Evolutionary conservation across 1,140 invertebrate genomes (phyloP).

Genomic region (Bicyclus anynana): DNA sequence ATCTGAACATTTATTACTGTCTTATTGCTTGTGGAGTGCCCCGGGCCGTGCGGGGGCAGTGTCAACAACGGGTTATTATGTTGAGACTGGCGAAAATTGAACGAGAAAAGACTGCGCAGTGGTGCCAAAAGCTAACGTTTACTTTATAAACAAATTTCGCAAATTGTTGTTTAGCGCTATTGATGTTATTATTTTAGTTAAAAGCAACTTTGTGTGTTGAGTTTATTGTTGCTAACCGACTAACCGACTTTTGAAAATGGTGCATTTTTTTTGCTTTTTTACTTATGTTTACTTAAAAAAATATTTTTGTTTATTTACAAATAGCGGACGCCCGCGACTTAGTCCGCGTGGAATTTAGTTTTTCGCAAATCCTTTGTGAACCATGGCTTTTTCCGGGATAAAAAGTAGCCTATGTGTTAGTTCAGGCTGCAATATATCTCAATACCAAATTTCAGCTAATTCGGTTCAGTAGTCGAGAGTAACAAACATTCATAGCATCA

Average conservation of each 20-base stretch:
- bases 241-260: background rate
- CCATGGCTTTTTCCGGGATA: too few species aligned
- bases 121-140: conserved; percentile 40
- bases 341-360: too few species aligned
- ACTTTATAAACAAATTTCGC: conserved; percentile 8
- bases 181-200: conserved; percentile 5
- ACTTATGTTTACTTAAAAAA: too few species aligned
- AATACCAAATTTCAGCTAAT: too few species aligned
- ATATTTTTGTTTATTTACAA: too few species aligned
- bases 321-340: too few species aligned
- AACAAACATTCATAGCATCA: too few species aligned
- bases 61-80: conserved; percentile 74
- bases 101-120: conserved; percentile 57
- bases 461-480: too few species aligned
- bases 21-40: conserved; percentile 71
- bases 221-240: background rate
- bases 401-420: too few species aligned
- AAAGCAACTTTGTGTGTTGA: background rate
- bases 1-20: conserved; percentile 74
- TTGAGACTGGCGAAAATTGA: conserved; percentile 69
- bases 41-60: conserved; percentile 50
- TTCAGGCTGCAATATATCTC: too few species aligned
- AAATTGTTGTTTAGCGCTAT: conserved; percentile 7
- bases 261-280: too few species aligned
- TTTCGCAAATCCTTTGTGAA: too few species aligned